A percentile compares a stretch with the other conserved stretches of the same genome.
Evolutionary conservation across 2,113 vertebrate species (phyloP).

Genomic region (Trichechus manatus): DNA sequence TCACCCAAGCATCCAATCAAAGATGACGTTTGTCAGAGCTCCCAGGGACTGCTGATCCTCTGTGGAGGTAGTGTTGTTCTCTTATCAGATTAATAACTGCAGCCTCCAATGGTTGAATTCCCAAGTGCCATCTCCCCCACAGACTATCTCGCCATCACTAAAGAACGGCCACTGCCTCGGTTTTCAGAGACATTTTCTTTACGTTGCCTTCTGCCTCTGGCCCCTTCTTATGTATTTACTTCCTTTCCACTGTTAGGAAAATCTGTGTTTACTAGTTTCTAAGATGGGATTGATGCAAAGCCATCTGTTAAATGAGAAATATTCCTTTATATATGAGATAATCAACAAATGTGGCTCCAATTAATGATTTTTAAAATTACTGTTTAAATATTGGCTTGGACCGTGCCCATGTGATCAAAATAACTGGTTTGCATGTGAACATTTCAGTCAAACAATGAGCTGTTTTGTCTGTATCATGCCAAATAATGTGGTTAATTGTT

Average conservation of each 20-base stretch:
- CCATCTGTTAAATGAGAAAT: conserved; percentile 80
- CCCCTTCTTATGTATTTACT: conserved; percentile 71
- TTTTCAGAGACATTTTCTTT: conserved; percentile 51
- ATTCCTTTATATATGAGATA: conserved; percentile 68
- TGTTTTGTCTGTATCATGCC: conserved; percentile 50
- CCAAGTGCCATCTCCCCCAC: background rate
- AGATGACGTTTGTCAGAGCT: background rate
- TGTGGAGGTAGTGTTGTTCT: background rate
- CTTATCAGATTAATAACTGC: background rate
- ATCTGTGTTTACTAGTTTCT: conserved; percentile 82
- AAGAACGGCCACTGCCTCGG: background rate
- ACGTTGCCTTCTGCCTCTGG: conserved; percentile 60
- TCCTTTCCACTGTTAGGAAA: conserved; percentile 64
- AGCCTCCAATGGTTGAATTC: background rate
- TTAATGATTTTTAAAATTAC: conserved; percentile 77
- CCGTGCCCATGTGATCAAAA: conserved; percentile 71
- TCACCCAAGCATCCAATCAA: background rate
- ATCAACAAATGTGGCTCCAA: conserved; percentile 77
- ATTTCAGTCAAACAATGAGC: conserved; percentile 56
- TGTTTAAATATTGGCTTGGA: conserved; percentile 80
- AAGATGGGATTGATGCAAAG: conserved; percentile 73
- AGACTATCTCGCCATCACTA: background rate
- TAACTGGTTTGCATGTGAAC: conserved; percentile 66
- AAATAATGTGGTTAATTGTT: conserved; percentile 56
- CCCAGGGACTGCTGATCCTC: background rate